These are phyloP conservation scores for Drosophila lini DNA, from an alignment of 1,140 invertebrate genomes.

Conservation along the genomic window DNA sequence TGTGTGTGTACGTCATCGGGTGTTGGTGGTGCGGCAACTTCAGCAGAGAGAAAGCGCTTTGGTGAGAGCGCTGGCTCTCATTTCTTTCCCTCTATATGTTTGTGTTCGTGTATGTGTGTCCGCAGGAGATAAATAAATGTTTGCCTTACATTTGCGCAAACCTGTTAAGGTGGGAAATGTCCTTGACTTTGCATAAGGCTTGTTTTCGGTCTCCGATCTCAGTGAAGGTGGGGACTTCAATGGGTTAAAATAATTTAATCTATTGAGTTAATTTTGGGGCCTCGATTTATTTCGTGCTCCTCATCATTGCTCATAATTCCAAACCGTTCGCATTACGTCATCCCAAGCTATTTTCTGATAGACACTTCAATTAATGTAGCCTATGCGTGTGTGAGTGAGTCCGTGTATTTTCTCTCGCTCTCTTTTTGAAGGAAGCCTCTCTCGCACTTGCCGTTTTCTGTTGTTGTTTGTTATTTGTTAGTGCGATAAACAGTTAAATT, in stretches of 20 bases:
- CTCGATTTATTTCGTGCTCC: conserved; percentile 18
- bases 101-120: conserved; percentile 33
- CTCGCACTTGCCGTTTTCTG: conserved; percentile 38
- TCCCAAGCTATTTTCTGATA: conserved; percentile 80
- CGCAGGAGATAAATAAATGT: conserved; percentile 20
- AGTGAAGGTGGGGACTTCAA: background rate
- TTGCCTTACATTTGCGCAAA: conserved; percentile 37
- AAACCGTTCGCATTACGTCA: conserved; percentile 76
- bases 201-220: background rate
- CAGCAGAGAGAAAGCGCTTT: conserved; percentile 63
- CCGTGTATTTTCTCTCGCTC: conserved; percentile 26
- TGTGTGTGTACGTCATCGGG: conserved; percentile 72
- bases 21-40: conserved; percentile 73
- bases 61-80: conserved; percentile 29
- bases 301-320: conserved; percentile 68
- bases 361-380: conserved; percentile 78
- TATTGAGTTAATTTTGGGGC: conserved; percentile 12
- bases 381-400: conserved; percentile 22
- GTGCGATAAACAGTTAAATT: conserved; percentile 77
- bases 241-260: background rate
- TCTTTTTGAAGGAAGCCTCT: conserved; percentile 35
- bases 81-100: conserved; percentile 11
- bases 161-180: conserved; percentile 54
- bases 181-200: conserved; percentile 62
- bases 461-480: conserved; percentile 66